phyloP scores from a whole-genome alignment of 2,113 vertebrate genomes.

The Rynchops niger region DNA sequence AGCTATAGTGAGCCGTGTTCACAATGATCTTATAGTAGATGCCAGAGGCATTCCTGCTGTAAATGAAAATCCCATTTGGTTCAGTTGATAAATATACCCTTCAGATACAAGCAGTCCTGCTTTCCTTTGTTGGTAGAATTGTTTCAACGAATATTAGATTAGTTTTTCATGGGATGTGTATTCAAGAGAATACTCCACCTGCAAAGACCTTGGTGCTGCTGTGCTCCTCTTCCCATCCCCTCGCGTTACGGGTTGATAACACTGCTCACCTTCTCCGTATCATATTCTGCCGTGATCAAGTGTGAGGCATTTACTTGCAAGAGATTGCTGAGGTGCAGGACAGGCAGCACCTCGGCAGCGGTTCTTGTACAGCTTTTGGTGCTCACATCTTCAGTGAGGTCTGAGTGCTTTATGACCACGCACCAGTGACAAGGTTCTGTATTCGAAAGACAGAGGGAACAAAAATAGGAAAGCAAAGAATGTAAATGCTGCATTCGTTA shows the following conservation, averaged over 20 bases:
- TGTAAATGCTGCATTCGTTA: neutral
- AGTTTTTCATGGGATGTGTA: neutral
- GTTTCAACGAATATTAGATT: neutral
- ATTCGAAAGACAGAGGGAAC: neutral
- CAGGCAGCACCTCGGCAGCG: fast-evolving
- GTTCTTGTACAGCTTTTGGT: neutral
- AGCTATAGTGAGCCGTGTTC: neutral
- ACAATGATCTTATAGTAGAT: neutral
- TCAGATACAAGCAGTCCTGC: neutral
- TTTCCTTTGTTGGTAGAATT: neutral
- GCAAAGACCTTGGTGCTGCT: neutral
- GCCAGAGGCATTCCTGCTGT: neutral
- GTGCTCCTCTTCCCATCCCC: neutral
- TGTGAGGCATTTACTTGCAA: neutral
- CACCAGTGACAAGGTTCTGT: neutral
- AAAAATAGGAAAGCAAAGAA: neutral
- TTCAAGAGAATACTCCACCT: neutral
- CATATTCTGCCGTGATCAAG: neutral
- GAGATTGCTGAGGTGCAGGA: neutral
- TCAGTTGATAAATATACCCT: neutral
- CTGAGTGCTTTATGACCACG: fast-evolving
- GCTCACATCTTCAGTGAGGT: fast-evolving
- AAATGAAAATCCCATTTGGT: neutral
- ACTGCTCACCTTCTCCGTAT: fast-evolving
- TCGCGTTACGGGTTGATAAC: fast-evolving